phyloP scores from a whole-genome alignment of 2,797 vertebrate species.

The Craterocephalus amniculus region DNA sequence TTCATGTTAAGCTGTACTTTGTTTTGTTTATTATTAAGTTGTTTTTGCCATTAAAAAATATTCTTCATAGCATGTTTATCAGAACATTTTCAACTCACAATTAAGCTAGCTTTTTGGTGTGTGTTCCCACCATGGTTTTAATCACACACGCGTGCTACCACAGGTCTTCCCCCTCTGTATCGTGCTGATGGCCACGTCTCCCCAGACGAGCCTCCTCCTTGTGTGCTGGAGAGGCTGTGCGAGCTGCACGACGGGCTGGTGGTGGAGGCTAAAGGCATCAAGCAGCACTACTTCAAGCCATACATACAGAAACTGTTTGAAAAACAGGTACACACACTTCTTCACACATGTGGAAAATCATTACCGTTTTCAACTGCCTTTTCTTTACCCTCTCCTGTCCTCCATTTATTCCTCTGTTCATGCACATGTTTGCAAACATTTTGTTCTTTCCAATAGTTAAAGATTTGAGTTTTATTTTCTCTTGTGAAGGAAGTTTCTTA shows the following conservation, averaged over 20 bases:
- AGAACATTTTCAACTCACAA: no score
- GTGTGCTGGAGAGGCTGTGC: conserved; percentile 89
- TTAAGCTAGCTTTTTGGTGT: background rate
- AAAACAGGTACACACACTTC: conserved; percentile 81
- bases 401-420: background rate
- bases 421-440: background rate
- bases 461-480: background rate
- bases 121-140: background rate
- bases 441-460: no score
- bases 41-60: no score
- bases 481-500: background rate
- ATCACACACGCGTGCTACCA: conserved; percentile 17
- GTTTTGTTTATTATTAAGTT: no score
- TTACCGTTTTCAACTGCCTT: background rate
- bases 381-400: background rate
- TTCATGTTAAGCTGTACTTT: no score
- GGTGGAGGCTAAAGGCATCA: conserved; percentile 96
- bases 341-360: background rate
- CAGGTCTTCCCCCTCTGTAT: conserved; percentile 85
- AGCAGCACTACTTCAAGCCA: conserved; percentile 97
- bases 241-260: conserved; percentile 93
- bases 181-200: conserved; percentile 62
- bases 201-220: conserved; percentile 83
- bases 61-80: background rate
- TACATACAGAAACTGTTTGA: conserved; percentile 93